Percentiles rank a stretch among this genome's conserved stretches.
phyloP scores from a whole-genome alignment of 2,113 vertebrate species.

The Nesospiza acunhae region DNA sequence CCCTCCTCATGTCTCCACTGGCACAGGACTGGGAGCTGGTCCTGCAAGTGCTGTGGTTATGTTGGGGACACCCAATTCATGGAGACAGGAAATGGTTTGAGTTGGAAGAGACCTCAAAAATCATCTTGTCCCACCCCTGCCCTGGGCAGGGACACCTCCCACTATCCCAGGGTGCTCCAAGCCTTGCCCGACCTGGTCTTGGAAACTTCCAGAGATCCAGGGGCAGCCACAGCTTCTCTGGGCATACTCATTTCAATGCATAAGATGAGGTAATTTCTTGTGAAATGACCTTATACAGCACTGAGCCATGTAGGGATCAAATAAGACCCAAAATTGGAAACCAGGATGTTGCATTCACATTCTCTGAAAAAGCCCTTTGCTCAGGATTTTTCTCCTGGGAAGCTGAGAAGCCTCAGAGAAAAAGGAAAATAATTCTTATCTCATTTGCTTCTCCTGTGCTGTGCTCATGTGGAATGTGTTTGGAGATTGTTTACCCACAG shows the following conservation, averaged over 20 bases:
- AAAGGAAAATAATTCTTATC: too few species aligned
- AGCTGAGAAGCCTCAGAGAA: too few species aligned
- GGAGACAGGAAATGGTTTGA: background rate
- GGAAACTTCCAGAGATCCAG: background rate
- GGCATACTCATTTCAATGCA: too few species aligned
- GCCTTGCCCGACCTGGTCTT: fast-evolving
- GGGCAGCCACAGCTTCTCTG: background rate
- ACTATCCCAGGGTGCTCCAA: fast-evolving
- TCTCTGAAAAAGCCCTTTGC: too few species aligned
- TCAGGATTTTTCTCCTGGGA: too few species aligned
- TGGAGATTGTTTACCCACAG: too few species aligned
- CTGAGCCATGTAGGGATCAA: background rate
- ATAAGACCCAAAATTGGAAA: background rate
- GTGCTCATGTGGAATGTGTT: too few species aligned
- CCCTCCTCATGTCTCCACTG: fast-evolving
- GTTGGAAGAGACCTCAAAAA: background rate
- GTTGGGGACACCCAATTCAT: background rate
- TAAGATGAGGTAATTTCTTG: background rate
- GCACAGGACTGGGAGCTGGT: background rate
- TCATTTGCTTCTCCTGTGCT: too few species aligned
- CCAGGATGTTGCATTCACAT: too few species aligned
- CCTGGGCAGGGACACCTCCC: background rate
- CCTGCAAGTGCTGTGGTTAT: background rate
- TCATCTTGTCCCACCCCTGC: too few species aligned
- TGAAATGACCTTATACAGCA: background rate